These are phyloP conservation scores for Hephaestus fuliginosus DNA, from an alignment of 2,797 vertebrate genomes.

Conservation along the genomic window DNA sequence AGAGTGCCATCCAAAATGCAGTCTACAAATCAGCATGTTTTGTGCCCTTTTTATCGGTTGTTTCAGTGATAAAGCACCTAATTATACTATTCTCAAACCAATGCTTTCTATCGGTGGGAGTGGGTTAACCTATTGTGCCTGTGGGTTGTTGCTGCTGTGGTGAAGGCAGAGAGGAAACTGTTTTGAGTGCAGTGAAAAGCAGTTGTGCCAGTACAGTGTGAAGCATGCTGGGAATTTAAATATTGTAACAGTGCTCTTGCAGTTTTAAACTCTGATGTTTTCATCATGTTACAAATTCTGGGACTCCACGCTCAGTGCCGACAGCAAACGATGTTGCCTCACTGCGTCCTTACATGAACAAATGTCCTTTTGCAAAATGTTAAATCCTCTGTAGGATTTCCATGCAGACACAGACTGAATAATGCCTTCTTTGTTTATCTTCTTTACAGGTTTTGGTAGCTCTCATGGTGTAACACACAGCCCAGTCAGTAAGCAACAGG, in stretches of 20 bases:
- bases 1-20: constrained; percentile 38
- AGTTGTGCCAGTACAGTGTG: constrained; percentile 53
- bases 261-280: constrained; percentile 61
- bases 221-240: constrained; percentile 72
- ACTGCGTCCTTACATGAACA: constrained; percentile 6
- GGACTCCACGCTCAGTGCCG: constrained; percentile 3
- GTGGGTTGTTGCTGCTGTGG: constrained; percentile 54
- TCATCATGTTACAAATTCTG: constrained; percentile 56
- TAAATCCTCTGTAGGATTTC: constrained; percentile 37
- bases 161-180: constrained; percentile 54
- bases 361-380: constrained; percentile 8
- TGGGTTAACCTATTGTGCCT: constrained; percentile 54
- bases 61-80: constrained; percentile 25
- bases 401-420: constrained; percentile 43
- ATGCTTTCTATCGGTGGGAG: constrained; percentile 41
- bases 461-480: constrained; percentile 59
- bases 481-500: constrained; percentile 61
- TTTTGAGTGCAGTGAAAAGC: constrained; percentile 53
- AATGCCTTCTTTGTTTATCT: constrained; percentile 68
- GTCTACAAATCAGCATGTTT: constrained; percentile 24
- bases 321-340: constrained; percentile 7
- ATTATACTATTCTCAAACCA: constrained; percentile 7
- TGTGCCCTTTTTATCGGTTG: constrained; percentile 35
- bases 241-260: constrained; percentile 55
- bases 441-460: constrained; percentile 75